These are phyloP conservation scores for Terebella lapidaria DNA, from an alignment of 2,888 invertebrate species.

Conservation along the genomic window DNA sequence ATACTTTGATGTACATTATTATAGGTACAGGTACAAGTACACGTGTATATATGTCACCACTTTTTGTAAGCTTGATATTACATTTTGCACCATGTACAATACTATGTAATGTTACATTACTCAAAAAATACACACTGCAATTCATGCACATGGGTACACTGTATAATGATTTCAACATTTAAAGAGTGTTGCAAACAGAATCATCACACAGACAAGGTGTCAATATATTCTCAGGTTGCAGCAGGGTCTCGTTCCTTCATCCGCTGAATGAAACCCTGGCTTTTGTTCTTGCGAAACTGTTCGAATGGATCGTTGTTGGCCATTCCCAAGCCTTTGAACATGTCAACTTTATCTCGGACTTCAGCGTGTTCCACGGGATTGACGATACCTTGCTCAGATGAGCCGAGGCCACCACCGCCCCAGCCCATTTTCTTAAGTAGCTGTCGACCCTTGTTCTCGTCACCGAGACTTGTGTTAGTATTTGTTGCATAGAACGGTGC, in stretches of 20 bases:
- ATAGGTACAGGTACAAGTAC: too few relatives aligned
- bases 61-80: too few relatives aligned
- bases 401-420: conserved; percentile 93
- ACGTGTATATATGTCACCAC: too few relatives aligned
- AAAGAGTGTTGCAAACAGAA: too few relatives aligned
- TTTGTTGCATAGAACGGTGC: conserved; percentile 13
- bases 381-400: conserved; percentile 90
- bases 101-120: too few relatives aligned
- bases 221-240: too few relatives aligned
- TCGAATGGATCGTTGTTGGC: conserved; percentile 87
- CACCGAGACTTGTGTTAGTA: conserved; percentile 58
- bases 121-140: too few relatives aligned
- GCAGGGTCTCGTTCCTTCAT: conserved; percentile 32
- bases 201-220: too few relatives aligned
- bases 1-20: too few relatives aligned
- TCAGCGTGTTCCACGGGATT: conserved; percentile 86
- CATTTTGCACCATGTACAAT: too few relatives aligned
- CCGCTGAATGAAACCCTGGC: conserved; percentile 46
- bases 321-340: conserved; percentile 92
- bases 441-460: conserved; percentile 94
- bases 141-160: too few relatives aligned
- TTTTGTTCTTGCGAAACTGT: conserved; percentile 77
- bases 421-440: conserved; percentile 97
- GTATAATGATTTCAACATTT: too few relatives aligned
- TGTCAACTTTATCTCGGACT: conserved; percentile 81